phyloP scores from a whole-genome alignment of 2,888 invertebrate species.

The Coelopa pilipes region DNA sequence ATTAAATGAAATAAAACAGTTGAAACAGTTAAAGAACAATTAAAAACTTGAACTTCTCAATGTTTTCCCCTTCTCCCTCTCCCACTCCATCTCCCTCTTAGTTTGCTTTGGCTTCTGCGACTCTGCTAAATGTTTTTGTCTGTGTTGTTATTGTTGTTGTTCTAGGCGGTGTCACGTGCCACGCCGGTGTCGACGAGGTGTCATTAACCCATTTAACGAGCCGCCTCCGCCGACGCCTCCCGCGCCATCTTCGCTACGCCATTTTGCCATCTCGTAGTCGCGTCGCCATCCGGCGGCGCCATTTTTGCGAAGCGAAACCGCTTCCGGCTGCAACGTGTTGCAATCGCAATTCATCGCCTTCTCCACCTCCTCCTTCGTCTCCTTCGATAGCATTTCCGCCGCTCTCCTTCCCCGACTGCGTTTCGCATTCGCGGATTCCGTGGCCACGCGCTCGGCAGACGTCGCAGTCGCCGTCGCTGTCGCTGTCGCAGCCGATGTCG shows the following conservation, averaged over 20 bases:
- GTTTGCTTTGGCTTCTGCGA: too few relatives aligned
- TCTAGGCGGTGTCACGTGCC: too few relatives aligned
- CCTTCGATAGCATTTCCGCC: too few relatives aligned
- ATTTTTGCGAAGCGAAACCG: background rate
- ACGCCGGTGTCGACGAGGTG: slow-evolving; percentile 6
- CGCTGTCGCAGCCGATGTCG: background rate
- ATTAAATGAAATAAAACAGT: too few relatives aligned
- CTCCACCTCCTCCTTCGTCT: background rate
- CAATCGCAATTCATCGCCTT: background rate
- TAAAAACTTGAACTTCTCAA: background rate
- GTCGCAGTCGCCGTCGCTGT: background rate
- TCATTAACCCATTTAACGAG: slow-evolving; percentile 33
- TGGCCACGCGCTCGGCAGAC: too few relatives aligned
- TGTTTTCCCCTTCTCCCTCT: too few relatives aligned
- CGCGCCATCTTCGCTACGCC: background rate
- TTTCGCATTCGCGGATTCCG: too few relatives aligned
- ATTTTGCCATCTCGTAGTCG: background rate
- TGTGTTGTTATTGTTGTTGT: too few relatives aligned
- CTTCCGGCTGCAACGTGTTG: slow-evolving; percentile 31
- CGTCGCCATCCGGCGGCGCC: background rate
- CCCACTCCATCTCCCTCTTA: too few relatives aligned
- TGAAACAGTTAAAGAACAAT: background rate
- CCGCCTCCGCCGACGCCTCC: slow-evolving; percentile 9
- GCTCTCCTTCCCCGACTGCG: too few relatives aligned
- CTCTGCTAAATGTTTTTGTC: too few relatives aligned